Conservation (phyloP, 2,797 vertebrate species). For the Todus mexicanus region DNA sequence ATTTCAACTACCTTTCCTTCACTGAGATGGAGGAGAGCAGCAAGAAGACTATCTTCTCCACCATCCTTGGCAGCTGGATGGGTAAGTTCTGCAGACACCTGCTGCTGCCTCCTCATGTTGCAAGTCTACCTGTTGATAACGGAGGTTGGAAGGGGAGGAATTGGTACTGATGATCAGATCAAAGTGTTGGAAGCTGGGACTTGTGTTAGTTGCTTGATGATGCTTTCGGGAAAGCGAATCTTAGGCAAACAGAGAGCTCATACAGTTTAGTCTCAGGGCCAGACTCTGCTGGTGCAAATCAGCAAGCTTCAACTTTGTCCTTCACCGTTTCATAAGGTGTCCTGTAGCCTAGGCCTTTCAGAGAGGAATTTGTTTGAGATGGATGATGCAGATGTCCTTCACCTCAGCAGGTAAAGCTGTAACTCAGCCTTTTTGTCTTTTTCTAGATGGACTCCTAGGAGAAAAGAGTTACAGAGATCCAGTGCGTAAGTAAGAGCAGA, state of each 20-base stretch:
- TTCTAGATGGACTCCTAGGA: conserved; percentile 72
- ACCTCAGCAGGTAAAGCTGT: not conserved
- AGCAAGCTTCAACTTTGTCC: not conserved
- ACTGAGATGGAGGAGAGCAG: conserved; percentile 86
- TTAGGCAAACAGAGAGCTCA: not conserved
- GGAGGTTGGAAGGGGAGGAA: not conserved
- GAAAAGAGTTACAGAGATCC: conserved; percentile 79
- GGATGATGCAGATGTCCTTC: not conserved
- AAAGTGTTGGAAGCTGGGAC: not conserved
- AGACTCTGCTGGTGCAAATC: not conserved
- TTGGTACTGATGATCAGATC: not conserved
- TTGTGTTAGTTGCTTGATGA: not conserved
- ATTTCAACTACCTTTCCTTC: conserved; percentile 90
- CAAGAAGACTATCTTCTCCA: conserved; percentile 89
- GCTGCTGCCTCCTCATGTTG: not conserved
- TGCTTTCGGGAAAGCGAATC: not conserved
- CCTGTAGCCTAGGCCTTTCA: not conserved
- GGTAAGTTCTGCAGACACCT: conserved; percentile 73
- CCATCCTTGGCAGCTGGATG: conserved; percentile 89
- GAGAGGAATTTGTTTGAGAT: not conserved
- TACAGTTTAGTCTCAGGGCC: not conserved
- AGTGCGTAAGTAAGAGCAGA: conserved; percentile 74
- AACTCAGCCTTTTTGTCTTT: conserved; percentile 29
- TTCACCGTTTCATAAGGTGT: not conserved
- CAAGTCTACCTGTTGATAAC: not conserved